Conservation (phyloP, 2,888 invertebrate genomes). For the Theretra japonica region DNA sequence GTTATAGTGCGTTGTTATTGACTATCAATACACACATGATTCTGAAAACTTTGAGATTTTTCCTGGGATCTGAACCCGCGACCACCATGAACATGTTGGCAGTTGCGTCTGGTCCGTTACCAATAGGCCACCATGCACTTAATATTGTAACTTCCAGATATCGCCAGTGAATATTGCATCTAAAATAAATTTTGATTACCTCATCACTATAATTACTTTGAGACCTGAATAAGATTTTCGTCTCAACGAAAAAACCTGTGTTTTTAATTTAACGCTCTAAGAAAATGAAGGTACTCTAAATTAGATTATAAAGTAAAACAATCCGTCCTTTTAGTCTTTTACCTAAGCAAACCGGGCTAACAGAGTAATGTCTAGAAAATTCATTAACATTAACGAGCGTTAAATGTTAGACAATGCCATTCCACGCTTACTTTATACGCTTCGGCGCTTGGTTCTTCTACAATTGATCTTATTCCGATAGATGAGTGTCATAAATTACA, state of each 20-base stretch:
- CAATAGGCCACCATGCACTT: no score
- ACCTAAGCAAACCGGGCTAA: slow-evolving; percentile 3
- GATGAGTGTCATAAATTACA: neutral
- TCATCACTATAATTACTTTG: no score
- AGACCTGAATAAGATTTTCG: neutral
- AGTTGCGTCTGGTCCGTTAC: no score
- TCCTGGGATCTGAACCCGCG: no score
- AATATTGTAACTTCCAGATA: no score
- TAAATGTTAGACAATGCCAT: slow-evolving; percentile 17
- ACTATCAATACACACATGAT: no score
- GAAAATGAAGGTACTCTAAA: slow-evolving; percentile 26
- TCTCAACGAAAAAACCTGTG: slow-evolving; percentile 7
- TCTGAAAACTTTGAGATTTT: no score
- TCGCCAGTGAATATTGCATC: no score
- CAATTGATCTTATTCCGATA: neutral
- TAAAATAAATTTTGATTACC: no score
- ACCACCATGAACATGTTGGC: no score
- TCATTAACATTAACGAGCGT: slow-evolving; percentile 27
- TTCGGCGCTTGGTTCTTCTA: neutral
- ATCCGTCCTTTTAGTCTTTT: neutral
- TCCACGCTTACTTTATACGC: slow-evolving; percentile 11
- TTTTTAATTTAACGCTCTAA: slow-evolving; percentile 27
- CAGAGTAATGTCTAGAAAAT: slow-evolving; percentile 22
- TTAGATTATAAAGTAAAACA: slow-evolving; percentile 28
- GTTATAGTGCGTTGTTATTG: no score